Conservation (phyloP, 2,113 vertebrate species). For the Sula dactylatra region DNA sequence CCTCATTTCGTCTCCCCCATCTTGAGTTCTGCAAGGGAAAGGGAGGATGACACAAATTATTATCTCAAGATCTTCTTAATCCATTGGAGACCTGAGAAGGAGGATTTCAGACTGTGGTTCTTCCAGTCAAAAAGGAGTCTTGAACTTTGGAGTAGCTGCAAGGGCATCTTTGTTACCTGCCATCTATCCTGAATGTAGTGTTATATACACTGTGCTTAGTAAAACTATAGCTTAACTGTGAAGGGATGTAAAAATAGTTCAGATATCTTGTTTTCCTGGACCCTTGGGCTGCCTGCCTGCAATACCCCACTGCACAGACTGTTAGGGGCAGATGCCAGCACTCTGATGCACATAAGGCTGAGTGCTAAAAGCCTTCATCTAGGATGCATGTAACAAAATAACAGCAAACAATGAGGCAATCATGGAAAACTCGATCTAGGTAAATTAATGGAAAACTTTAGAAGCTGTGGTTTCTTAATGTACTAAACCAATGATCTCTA, state of each 20-base stretch:
- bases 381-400: not conserved
- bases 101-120: not conserved
- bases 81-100: not conserved
- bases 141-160: not conserved
- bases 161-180: not conserved
- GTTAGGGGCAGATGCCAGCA: not conserved
- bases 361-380: slow-evolving; percentile 12
- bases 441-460: slow-evolving; percentile 47
- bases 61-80: not conserved
- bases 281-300: not conserved
- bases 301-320: not conserved
- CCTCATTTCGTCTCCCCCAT: not conserved
- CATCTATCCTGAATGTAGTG: not conserved
- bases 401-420: not conserved
- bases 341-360: not conserved
- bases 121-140: not conserved
- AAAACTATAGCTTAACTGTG: not conserved
- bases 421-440: not conserved
- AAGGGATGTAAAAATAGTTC: not conserved
- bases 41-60: not conserved
- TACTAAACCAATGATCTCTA: not conserved
- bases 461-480: slow-evolving; percentile 33
- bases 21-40: slow-evolving; percentile 34
- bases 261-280: not conserved
- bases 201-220: not conserved